phyloP scores from a whole-genome alignment of 2,888 invertebrate genomes.

The Meloe dianella region DNA sequence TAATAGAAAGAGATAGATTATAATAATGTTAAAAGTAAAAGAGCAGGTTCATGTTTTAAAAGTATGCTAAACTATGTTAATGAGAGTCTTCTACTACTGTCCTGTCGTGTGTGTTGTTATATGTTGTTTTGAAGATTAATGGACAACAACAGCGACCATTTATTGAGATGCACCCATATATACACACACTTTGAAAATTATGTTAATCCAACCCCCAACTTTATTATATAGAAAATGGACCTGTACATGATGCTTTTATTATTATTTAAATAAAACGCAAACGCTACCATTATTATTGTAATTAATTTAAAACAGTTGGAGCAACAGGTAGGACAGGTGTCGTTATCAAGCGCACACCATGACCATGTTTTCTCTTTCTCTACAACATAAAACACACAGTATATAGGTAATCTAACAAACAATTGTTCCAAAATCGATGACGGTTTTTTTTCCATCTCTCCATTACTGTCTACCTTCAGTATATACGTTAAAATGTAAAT shows the following conservation, averaged over 20 bases:
- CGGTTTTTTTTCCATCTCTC: background rate
- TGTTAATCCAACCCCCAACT: conserved; percentile 25
- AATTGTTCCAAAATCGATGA: background rate
- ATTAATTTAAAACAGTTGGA: conserved; percentile 42
- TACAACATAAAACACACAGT: background rate
- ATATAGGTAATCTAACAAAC: background rate
- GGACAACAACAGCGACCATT: conserved; percentile 35
- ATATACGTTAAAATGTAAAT: conserved; percentile 9
- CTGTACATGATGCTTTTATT: conserved; percentile 45
- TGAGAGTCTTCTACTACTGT: conserved; percentile 44
- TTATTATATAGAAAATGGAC: conserved; percentile 27
- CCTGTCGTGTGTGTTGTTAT: conserved; percentile 21
- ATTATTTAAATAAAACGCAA: conserved; percentile 47
- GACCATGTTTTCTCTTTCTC: conserved; percentile 2
- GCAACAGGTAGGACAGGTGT: conserved; percentile 34
- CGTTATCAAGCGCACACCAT: conserved; percentile 8
- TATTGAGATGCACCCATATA: conserved; percentile 33
- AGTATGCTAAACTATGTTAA: conserved; percentile 52
- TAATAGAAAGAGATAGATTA: conserved; percentile 47
- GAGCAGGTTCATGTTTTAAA: conserved; percentile 49
- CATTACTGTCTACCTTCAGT: background rate
- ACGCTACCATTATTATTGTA: conserved; percentile 48
- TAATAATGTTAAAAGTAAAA: conserved; percentile 33
- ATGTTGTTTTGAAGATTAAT: conserved; percentile 44
- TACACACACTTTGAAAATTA: conserved; percentile 33